Conservation (phyloP, 2,113 vertebrate genomes). For the Oplegnathus fasciatus region DNA sequence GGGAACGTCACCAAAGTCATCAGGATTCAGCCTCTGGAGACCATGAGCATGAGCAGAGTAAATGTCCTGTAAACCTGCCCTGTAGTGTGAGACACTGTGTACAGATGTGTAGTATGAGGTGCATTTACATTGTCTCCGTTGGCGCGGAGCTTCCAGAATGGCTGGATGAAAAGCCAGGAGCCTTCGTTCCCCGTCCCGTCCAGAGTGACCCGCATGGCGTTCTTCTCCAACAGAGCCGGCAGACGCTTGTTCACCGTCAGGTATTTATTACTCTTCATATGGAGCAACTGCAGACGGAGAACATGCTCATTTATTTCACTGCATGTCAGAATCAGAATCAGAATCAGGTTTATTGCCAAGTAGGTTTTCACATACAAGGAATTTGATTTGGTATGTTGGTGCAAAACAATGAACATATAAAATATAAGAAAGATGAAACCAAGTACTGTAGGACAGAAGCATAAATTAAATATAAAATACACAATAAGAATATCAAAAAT, state of each 20-base stretch:
- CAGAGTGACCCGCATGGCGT: slow-evolving; percentile 79
- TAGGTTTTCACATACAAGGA: too few species aligned
- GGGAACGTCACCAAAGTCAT: not conserved
- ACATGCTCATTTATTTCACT: not conserved
- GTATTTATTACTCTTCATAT: slow-evolving; percentile 81
- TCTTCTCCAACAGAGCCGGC: slow-evolving; percentile 80
- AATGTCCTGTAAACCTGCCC: not conserved
- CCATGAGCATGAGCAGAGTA: not conserved
- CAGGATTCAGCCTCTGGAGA: not conserved
- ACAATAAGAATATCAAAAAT: too few species aligned
- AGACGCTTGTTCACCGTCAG: slow-evolving; percentile 80
- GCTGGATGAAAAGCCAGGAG: slow-evolving; percentile 80
- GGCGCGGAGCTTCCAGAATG: slow-evolving; percentile 78
- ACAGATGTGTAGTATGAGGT: not conserved
- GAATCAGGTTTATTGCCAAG: too few species aligned
- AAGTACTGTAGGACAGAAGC: too few species aligned
- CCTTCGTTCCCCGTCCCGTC: slow-evolving; percentile 78
- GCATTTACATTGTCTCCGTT: slow-evolving; percentile 76
- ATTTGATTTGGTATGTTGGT: too few species aligned
- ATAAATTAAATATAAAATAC: too few species aligned
- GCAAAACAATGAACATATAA: too few species aligned
- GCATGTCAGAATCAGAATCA: too few species aligned
- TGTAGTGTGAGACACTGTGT: not conserved
- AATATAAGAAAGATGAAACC: too few species aligned
- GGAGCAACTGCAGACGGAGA: slow-evolving; percentile 64